Evolutionary conservation across 2,888 invertebrate species (phyloP).

Genomic region (Drosophila rellima): DNA sequence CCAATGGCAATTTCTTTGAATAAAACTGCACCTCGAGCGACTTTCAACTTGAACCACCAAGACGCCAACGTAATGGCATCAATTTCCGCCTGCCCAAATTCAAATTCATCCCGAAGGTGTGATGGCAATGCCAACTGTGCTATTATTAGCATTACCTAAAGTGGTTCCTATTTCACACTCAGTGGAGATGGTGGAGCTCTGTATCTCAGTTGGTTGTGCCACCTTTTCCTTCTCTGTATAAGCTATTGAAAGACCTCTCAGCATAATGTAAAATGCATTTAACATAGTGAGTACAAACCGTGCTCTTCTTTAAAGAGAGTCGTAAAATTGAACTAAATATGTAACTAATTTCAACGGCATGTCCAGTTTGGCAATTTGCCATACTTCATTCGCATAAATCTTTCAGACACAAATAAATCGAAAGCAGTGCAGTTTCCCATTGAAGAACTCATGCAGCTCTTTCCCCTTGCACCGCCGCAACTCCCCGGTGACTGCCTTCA

Average conservation of each 20-base stretch:
- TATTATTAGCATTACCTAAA: slow-evolving; percentile 55
- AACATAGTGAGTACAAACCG: not conserved
- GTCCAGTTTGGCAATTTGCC: slow-evolving; percentile 41
- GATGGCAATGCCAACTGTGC: slow-evolving; percentile 46
- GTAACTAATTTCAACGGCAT: slow-evolving; percentile 33
- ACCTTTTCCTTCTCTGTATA: not conserved
- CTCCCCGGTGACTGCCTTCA: slow-evolving; percentile 11
- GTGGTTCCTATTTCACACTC: slow-evolving; percentile 55
- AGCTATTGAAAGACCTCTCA: not conserved
- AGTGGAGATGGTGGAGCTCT: slow-evolving; percentile 1
- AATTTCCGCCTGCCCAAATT: slow-evolving; percentile 73
- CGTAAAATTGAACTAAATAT: slow-evolving; percentile 11
- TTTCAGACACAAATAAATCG: slow-evolving; percentile 71
- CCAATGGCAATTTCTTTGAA: slow-evolving; percentile 57
- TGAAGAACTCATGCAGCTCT: slow-evolving; percentile 26
- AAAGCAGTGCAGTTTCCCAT: slow-evolving; percentile 68
- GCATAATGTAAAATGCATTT: not conserved
- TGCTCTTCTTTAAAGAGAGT: not conserved
- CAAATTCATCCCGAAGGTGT: slow-evolving; percentile 55
- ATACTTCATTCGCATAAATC: slow-evolving; percentile 63
- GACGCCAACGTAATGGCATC: slow-evolving; percentile 71
- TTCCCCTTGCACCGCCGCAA: not conserved
- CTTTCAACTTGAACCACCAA: slow-evolving; percentile 47
- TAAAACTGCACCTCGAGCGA: slow-evolving; percentile 59
- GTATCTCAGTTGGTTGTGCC: not conserved